Percentiles rank a stretch among this genome's conserved stretches.
Conservation (phyloP, 2,113 vertebrate genomes). For the Gnathonemus longibarbis region DNA sequence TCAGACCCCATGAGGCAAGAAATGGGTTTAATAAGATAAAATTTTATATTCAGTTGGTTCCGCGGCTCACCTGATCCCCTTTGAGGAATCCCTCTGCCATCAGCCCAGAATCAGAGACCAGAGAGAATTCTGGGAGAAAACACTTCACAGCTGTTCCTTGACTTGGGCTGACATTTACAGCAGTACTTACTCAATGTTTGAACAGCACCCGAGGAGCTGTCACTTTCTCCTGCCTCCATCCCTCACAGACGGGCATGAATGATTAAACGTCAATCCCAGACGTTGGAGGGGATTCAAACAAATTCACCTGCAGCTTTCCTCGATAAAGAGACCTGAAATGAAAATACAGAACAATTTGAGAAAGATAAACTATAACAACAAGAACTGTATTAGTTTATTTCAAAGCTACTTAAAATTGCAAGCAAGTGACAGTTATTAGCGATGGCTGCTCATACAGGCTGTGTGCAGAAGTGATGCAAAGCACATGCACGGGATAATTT, state of each 20-base stretch:
- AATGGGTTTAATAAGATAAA: conserved; percentile 13
- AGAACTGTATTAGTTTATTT: neutral
- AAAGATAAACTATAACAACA: neutral
- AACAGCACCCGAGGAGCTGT: neutral
- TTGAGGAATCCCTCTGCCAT: neutral
- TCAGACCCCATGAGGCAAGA: neutral
- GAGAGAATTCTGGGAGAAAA: neutral
- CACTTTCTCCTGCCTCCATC: neutral
- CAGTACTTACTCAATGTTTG: neutral
- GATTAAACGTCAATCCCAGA: conserved; percentile 16
- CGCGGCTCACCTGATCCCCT: neutral
- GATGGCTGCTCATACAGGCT: neutral
- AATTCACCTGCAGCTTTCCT: neutral
- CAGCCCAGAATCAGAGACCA: conserved; percentile 11
- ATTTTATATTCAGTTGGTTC: conserved; percentile 20
- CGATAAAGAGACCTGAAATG: neutral
- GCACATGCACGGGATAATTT: neutral
- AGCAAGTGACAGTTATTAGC: neutral
- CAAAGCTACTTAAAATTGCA: neutral
- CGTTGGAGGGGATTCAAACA: neutral
- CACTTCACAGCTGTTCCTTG: neutral
- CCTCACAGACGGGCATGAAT: neutral
- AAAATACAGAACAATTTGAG: neutral
- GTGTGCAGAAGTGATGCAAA: neutral
- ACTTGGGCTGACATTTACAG: neutral